A percentile compares a stretch with the other conserved stretches of the same genome.
These are phyloP conservation scores for Scolopax bukidnonensis DNA, from an alignment of 2,797 vertebrate species.

Conservation along the genomic window DNA sequence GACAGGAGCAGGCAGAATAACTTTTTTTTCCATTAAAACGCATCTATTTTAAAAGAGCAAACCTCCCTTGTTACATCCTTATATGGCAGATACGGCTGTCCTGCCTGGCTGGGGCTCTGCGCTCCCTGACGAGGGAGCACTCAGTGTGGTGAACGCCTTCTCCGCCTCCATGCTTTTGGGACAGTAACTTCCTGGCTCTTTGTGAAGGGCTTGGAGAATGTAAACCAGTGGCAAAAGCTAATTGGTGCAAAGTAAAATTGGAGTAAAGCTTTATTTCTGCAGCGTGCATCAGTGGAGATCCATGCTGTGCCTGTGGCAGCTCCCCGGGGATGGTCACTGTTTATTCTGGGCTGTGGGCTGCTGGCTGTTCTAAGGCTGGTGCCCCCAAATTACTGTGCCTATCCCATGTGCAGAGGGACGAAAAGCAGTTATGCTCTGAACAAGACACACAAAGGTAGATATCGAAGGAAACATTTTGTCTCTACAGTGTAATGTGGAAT, in stretches of 20 bases:
- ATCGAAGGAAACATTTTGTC: background rate
- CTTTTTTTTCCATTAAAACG: background rate
- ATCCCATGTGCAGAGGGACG: background rate
- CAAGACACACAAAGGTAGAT: background rate
- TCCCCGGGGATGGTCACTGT: background rate
- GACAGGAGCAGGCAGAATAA: background rate
- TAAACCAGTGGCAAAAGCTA: background rate
- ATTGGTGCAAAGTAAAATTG: background rate
- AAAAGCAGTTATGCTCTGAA: background rate
- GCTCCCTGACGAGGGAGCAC: background rate
- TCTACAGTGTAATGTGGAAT: background rate
- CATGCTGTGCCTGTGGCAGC: background rate
- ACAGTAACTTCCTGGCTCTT: background rate
- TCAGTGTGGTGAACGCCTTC: rapidly evolving
- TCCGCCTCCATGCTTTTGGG: background rate
- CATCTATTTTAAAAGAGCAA: background rate
- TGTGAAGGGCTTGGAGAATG: background rate
- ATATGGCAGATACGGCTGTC: background rate
- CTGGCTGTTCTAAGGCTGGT: background rate
- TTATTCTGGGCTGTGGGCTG: background rate
- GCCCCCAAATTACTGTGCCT: background rate
- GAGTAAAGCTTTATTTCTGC: background rate
- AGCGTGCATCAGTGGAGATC: background rate
- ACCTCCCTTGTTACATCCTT: background rate
- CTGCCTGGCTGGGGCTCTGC: background rate